Evolutionary conservation across 37 sponge, comb jelly and placozoan genomes (phyloP).

Genomic region (Diacarnus erythraeanus): DNA sequence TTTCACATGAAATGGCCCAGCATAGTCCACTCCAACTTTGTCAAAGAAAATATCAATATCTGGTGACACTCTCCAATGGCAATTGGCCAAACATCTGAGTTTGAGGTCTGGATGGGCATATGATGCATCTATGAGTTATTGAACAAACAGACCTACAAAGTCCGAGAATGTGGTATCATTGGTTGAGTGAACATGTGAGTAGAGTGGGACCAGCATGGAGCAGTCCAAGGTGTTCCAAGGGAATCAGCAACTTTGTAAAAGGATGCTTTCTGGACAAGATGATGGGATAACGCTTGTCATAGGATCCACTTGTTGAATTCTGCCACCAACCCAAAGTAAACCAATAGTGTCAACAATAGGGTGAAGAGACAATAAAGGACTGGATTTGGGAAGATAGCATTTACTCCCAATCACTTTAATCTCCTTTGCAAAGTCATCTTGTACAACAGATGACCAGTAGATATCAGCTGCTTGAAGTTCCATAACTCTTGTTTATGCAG

Average conservation of each 20-base stretch:
- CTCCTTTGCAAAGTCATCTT: background rate
- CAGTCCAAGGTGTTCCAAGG: constrained; percentile 10
- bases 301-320: too few species aligned
- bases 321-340: constrained; percentile 18
- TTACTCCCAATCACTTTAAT: background rate
- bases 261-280: constrained; percentile 3
- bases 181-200: constrained; percentile 1
- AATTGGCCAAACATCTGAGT: background rate
- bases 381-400: background rate
- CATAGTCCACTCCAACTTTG: too few species aligned
- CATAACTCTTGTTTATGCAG: too few species aligned
- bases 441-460: constrained; percentile 4
- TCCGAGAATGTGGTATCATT: constrained; percentile 9
- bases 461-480: too few species aligned
- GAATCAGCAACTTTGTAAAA: background rate
- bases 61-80: background rate
- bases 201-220: constrained; percentile 35
- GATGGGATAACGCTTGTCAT: too few species aligned
- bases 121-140: constrained; percentile 2
- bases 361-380: background rate
- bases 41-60: too few species aligned
- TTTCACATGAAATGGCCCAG: too few species aligned
- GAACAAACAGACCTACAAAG: constrained; percentile 2
- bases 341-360: constrained; percentile 1
- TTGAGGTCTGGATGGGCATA: constrained; percentile 6